phyloP scores from a whole-genome alignment of 1,140 invertebrate genomes.

The Zaprionus camerounensis region DNA sequence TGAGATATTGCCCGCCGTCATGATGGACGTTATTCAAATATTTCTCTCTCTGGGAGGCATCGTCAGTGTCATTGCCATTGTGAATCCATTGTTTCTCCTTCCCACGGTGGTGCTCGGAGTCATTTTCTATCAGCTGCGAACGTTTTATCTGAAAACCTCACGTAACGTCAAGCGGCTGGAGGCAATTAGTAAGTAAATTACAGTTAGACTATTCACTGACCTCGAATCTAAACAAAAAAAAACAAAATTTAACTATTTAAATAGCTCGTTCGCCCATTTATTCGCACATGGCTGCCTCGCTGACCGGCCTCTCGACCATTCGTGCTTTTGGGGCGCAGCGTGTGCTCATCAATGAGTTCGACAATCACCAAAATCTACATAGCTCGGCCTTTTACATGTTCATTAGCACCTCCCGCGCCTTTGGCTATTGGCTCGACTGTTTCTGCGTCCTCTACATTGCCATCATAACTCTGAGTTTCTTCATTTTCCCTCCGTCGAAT shows the following conservation, averaged over 20 bases:
- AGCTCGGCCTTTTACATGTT: constrained; percentile 88
- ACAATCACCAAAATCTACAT: constrained; percentile 90
- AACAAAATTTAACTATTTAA: not conserved
- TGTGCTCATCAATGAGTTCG: constrained; percentile 92
- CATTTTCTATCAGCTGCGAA: constrained; percentile 91
- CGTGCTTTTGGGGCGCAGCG: constrained; percentile 92
- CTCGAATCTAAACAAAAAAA: not conserved
- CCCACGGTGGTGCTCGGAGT: constrained; percentile 89
- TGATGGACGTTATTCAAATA: constrained; percentile 92
- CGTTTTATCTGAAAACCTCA: constrained; percentile 92
- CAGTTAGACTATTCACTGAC: not conserved
- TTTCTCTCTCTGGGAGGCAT: constrained; percentile 90
- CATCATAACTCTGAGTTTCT: constrained; percentile 88
- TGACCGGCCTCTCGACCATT: constrained; percentile 95
- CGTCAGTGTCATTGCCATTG: constrained; percentile 89
- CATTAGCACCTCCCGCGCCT: constrained; percentile 87
- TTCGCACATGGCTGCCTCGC: constrained; percentile 93
- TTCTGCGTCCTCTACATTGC: constrained; percentile 90
- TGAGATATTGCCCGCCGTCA: constrained; percentile 91
- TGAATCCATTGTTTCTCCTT: constrained; percentile 91
- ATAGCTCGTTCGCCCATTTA: constrained; percentile 92
- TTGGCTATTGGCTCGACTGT: constrained; percentile 92
- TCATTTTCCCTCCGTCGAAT: constrained; percentile 86
- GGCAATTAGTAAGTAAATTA: constrained; percentile 90
- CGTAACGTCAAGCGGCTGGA: constrained; percentile 95